Conservation (phyloP, 2,113 vertebrate genomes). For the Rhegmatorhina hoffmannsi region DNA sequence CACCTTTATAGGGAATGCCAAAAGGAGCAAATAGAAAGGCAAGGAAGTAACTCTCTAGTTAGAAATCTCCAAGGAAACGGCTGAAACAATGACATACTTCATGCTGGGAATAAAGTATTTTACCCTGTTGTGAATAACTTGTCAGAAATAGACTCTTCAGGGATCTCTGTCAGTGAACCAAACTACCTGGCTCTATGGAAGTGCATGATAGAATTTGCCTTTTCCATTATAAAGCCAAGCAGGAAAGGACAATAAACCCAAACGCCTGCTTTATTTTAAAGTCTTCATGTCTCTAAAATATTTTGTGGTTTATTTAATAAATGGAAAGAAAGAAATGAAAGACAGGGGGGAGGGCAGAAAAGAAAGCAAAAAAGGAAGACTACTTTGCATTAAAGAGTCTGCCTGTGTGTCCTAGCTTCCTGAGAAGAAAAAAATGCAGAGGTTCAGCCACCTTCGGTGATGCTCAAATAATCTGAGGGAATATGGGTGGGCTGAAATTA, state of each 20-base stretch:
- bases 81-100: background rate
- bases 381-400: background rate
- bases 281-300: background rate
- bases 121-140: background rate
- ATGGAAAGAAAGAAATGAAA: fast-evolving
- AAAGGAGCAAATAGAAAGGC: background rate
- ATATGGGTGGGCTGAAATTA: background rate
- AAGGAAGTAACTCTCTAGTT: background rate
- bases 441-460: background rate
- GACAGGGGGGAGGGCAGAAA: fast-evolving
- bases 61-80: background rate
- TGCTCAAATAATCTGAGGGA: background rate
- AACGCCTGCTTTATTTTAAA: background rate
- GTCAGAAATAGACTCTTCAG: background rate
- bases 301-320: background rate
- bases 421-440: background rate
- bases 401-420: background rate
- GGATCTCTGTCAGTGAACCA: background rate
- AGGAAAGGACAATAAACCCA: background rate
- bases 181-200: background rate
- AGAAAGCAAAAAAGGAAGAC: background rate
- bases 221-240: background rate
- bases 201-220: background rate
- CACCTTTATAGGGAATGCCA: background rate
- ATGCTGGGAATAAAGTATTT: background rate